Conservation (phyloP, 2,797 vertebrate genomes). For the Pipistrellus kuhlii region DNA sequence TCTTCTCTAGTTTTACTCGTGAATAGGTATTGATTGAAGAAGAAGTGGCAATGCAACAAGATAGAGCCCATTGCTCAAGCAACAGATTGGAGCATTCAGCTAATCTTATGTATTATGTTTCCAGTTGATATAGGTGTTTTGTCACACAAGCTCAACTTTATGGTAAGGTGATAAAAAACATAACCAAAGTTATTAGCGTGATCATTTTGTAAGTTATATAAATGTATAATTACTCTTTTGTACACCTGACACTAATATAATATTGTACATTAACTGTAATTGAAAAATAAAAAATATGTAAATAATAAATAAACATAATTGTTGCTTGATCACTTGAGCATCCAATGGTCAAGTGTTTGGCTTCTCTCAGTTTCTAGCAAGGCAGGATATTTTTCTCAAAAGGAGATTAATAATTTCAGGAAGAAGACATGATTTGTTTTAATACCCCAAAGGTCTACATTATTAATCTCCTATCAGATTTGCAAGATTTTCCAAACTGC, state of each 20-base stretch:
- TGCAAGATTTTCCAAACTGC: not conserved
- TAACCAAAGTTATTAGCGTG: not conserved
- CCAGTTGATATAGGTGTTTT: not conserved
- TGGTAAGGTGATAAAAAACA: not conserved
- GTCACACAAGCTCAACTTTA: not conserved
- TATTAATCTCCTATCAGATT: not conserved
- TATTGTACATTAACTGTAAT: not conserved
- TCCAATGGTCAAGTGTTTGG: not conserved
- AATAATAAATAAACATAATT: not conserved
- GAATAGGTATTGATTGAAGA: not conserved
- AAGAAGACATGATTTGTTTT: not conserved
- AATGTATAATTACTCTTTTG: not conserved
- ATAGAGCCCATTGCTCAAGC: not conserved
- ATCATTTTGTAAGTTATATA: not conserved
- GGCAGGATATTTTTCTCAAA: not conserved
- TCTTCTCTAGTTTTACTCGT: not conserved
- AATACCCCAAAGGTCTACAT: not conserved
- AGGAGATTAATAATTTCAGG: not conserved
- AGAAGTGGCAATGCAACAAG: not conserved
- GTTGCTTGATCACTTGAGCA: not conserved
- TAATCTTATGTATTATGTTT: not conserved
- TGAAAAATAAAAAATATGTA: not conserved
- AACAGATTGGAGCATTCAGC: not conserved
- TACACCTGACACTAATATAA: not conserved
- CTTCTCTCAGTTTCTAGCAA: not conserved